Evolutionary conservation across 2,888 invertebrate genomes (phyloP).

Genomic region (Antitype chi): DNA sequence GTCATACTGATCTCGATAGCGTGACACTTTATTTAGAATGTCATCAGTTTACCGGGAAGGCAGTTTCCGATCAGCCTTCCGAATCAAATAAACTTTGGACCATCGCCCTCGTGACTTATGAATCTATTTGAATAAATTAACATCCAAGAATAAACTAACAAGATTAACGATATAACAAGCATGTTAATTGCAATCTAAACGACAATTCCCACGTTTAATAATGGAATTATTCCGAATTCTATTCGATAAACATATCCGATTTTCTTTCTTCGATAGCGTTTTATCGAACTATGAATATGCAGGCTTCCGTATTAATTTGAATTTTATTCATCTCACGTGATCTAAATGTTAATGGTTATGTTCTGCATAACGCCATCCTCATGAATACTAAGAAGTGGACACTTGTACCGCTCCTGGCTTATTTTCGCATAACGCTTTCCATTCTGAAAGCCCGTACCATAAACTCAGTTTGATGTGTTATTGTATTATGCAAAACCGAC

Average conservation of each 20-base stretch:
- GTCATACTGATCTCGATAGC: conserved; percentile 10
- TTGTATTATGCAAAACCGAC: conserved; percentile 79
- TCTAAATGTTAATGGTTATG: conserved; percentile 67
- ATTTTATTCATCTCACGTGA: conserved; percentile 65
- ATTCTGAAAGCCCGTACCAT: conserved; percentile 71
- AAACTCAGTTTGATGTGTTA: conserved; percentile 77
- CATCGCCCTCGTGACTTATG: conserved; percentile 63
- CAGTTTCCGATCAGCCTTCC: conserved; percentile 62
- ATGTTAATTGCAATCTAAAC: conserved; percentile 61
- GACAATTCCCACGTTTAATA: conserved; percentile 71
- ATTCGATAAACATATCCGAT: conserved; percentile 51
- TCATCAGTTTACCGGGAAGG: conserved; percentile 49
- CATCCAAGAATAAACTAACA: conserved; percentile 40
- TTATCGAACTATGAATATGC: conserved; percentile 63
- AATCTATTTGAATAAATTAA: conserved; percentile 67
- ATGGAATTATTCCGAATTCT: conserved; percentile 56
- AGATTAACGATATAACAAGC: conserved; percentile 55
- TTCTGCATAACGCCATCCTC: conserved; percentile 77
- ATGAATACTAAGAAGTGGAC: conserved; percentile 82
- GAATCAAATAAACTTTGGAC: conserved; percentile 42
- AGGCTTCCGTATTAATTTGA: conserved; percentile 63
- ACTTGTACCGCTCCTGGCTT: conserved; percentile 84
- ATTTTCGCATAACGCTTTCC: conserved; percentile 76
- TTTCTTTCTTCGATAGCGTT: conserved; percentile 48
- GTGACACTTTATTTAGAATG: conserved; percentile 20